Percentiles rank a stretch among this genome's conserved stretches.
phyloP scores from a whole-genome alignment of 1,140 invertebrate species.

The Grapholita molesta region DNA sequence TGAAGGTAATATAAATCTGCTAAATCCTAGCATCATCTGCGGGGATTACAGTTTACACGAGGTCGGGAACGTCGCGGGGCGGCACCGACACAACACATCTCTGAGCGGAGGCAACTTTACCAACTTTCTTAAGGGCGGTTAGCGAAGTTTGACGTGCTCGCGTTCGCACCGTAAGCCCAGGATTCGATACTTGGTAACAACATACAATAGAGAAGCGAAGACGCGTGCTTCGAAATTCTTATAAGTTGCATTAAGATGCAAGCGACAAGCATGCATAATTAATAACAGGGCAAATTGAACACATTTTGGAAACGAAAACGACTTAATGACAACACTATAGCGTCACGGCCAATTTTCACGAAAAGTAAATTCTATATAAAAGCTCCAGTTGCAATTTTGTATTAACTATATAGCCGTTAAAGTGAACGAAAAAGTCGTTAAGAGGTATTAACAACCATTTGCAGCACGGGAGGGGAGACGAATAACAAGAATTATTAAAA shows the following conservation, averaged over 20 bases:
- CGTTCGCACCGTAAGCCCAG: constrained; percentile 64
- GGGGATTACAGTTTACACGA: constrained; percentile 72
- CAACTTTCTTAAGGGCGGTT: constrained; percentile 75
- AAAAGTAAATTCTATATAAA: neutral
- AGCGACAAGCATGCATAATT: constrained; percentile 2
- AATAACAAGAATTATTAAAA: neutral
- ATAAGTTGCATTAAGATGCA: neutral
- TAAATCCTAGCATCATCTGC: constrained; percentile 71
- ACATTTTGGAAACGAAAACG: neutral
- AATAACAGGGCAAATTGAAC: neutral
- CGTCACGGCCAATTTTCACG: neutral
- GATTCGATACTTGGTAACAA: constrained; percentile 64
- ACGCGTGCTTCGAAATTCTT: constrained; percentile 11
- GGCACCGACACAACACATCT: constrained; percentile 60
- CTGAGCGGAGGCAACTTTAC: constrained; percentile 63
- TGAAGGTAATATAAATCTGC: constrained; percentile 60
- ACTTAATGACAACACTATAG: neutral
- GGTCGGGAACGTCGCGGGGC: constrained; percentile 51
- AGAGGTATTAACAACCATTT: neutral
- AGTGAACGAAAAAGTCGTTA: neutral
- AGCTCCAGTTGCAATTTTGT: neutral
- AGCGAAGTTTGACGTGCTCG: constrained; percentile 71
- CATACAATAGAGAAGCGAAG: constrained; percentile 45
- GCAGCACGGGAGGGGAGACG: neutral
- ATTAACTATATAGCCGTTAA: neutral